Base-by-base conservation (phyloP, 2,113 vertebrate genomes). In the Saccopteryx bilineata region DNA sequence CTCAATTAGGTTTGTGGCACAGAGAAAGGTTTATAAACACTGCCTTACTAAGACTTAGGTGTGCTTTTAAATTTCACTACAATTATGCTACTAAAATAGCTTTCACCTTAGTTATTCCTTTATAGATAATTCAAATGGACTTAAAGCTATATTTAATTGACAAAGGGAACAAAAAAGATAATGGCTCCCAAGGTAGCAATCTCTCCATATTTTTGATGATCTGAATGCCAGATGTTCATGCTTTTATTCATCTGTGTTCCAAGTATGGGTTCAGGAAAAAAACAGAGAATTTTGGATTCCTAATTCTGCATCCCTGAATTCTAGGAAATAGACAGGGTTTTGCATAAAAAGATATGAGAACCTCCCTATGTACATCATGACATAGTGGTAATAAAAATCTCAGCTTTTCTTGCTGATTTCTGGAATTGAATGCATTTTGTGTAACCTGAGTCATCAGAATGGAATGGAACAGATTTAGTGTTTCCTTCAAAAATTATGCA, bases 51-150 rank as follows among this genome's bases (percentile, higher is more conserved):
- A 87, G 21, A 71, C 12, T 84, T 68, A 63, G 17, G 50, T 26
- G 23, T 63, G 26, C 33, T 68, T 95, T 94, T 54, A 66, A 19
- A 92, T 94, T 87, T 91, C 46, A 84, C 78, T 91, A n/a, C 69
- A 69, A 71, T 87, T 87, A 48, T 68, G 11, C 19, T 89, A 31
- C 5, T 39, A 24, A 88, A 66, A 5, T 69, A 75, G 5, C 13
- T 85, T 85, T 79, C 46, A n/a, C 81, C 56, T 86, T 81, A 75
- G 4, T 76, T 95, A 33, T 85, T 91, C 54, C 54, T 91, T 61
- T 87, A 56, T 46, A 60, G 33, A 79, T 74, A 54, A 72, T 50
- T 48, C 17, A 68, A 79, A 58, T 68, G 46, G n/a, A 72, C 68
- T 87, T 79, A 15, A 92, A 83, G 85, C 26, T 81, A 85, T 31